Evolutionary conservation across 1,140 invertebrate genomes (phyloP), one percentile per base, ranked within the genome.

Genomic region (Druon quercuslanigerum): DNA sequence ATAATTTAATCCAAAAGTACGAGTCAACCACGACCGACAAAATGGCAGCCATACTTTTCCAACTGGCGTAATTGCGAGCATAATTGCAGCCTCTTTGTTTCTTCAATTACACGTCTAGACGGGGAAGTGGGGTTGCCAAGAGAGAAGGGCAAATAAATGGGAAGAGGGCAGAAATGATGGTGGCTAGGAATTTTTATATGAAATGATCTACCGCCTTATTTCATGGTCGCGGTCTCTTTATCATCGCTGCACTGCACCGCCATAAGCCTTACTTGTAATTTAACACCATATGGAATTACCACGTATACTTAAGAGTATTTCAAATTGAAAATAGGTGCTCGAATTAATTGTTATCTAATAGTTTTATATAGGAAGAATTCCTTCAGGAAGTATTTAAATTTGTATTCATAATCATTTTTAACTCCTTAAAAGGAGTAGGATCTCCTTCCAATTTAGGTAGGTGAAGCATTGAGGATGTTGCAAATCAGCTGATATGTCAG

Each of bases 1-100:
- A 81, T 81, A 72, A 77, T 80, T 80, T 79, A 80, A 83, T 83
- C 73, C 79, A 83, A 83, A 83, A 82, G 76, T 54, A 6, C 76
- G 73, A 56, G 76, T 79, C 56, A 14, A 77, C 72, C 72, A 71
- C 74, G 75, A 75, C 50, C 56, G 76, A 74, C 17, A 79, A 66
- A 66, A 66, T 33, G 57, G 57, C 57, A 16, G 70, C 66, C 72
- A 76, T 81, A 81, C 72, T 81, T 83, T 78, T 81, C 60, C 56
- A 20, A 81, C 71, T 80, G 52, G 56, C 70, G 79, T 82, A 84
- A 84, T 84, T 84, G 79, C 76, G 77, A 82, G 72, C 71, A 72
- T 81, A 84, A 84, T 84, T 84, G 83, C 81, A 78, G 78, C 74
- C 79, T 77, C 80, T 84, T 82, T 84, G 83, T 84, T 84, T 84